Percentiles rank a stretch among this genome's conserved stretches.
phyloP scores from a whole-genome alignment of 2,797 vertebrate species.

The Lagorchestes hirsutus region DNA sequence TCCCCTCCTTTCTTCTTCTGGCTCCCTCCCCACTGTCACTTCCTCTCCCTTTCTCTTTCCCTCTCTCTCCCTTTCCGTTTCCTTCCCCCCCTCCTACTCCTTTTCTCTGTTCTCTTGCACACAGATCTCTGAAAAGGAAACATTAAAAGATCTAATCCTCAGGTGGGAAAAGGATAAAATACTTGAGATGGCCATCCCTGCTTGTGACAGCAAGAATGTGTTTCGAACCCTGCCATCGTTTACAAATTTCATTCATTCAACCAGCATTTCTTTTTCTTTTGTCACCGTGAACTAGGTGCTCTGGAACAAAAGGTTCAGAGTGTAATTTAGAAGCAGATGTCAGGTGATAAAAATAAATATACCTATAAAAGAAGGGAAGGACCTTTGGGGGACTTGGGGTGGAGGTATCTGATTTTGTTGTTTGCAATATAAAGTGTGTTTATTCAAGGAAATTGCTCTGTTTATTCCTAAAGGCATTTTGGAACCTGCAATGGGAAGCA shows the following conservation, averaged over 20 bases:
- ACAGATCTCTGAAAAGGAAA: conserved; percentile 54
- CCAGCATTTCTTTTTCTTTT: background rate
- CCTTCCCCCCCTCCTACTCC: background rate
- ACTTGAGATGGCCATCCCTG: conserved; percentile 42
- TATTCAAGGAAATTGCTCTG: conserved; percentile 26
- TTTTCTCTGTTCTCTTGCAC: background rate
- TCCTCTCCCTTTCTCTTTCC: background rate
- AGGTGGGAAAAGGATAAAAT: conserved; percentile 17
- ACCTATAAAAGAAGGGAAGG: conserved; percentile 8
- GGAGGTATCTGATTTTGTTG: background rate
- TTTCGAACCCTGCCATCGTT: conserved; percentile 30
- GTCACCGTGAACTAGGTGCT: conserved; percentile 36
- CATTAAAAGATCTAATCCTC: conserved; percentile 20
- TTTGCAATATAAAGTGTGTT: background rate
- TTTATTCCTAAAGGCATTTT: conserved; percentile 30
- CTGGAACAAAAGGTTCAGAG: background rate
- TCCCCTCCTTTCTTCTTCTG: background rate
- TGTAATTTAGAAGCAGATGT: conserved; percentile 33
- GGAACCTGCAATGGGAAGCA: conserved; percentile 26
- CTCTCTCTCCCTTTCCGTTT: too few relatives aligned
- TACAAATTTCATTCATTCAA: conserved; percentile 38
- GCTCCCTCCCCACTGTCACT: background rate
- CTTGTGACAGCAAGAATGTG: background rate
- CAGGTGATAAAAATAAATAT: conserved; percentile 34
- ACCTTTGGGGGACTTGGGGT: background rate